These are phyloP conservation scores for Carposina sasakii DNA, from an alignment of 1,140 invertebrate genomes.

Conservation along the genomic window DNA sequence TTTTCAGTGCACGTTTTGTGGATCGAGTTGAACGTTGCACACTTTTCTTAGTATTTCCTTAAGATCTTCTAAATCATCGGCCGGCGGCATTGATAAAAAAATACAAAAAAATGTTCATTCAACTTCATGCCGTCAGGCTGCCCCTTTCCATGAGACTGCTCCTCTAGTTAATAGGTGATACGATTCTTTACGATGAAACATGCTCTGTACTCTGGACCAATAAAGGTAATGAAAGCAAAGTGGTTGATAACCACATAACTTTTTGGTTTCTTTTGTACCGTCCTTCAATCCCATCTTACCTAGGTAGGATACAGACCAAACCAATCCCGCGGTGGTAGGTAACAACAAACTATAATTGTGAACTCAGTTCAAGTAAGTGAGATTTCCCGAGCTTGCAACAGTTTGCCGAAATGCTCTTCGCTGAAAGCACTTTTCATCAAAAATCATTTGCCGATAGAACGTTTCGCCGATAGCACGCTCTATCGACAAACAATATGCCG, in stretches of 20 bases:
- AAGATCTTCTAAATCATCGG: slow-evolving; percentile 43
- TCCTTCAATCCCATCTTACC: not conserved
- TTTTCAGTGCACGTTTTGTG: slow-evolving; percentile 60
- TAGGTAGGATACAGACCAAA: too few relatives aligned
- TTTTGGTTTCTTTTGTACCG: slow-evolving; percentile 27
- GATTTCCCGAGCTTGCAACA: too few relatives aligned
- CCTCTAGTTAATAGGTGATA: slow-evolving; percentile 47
- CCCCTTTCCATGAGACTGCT: slow-evolving; percentile 60
- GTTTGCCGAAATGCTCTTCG: too few relatives aligned
- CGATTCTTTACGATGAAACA: slow-evolving; percentile 47
- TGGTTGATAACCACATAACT: slow-evolving; percentile 50
- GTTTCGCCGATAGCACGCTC: too few relatives aligned
- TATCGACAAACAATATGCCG: too few relatives aligned
- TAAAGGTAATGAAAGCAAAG: slow-evolving; percentile 57
- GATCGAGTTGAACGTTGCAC: slow-evolving; percentile 60
- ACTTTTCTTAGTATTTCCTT: slow-evolving; percentile 60
- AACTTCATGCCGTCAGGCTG: slow-evolving; percentile 47
- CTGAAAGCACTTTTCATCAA: too few relatives aligned
- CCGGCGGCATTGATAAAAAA: slow-evolving; percentile 54
- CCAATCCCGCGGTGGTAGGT: too few relatives aligned
- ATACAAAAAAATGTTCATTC: slow-evolving; percentile 49
- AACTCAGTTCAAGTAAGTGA: too few relatives aligned
- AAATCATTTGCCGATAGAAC: too few relatives aligned
- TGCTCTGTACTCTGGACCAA: slow-evolving; percentile 58
- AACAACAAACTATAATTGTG: too few relatives aligned